phyloP scores from a whole-genome alignment of 2,113 vertebrate genomes.

The Gymnobelideus leadbeateri region DNA sequence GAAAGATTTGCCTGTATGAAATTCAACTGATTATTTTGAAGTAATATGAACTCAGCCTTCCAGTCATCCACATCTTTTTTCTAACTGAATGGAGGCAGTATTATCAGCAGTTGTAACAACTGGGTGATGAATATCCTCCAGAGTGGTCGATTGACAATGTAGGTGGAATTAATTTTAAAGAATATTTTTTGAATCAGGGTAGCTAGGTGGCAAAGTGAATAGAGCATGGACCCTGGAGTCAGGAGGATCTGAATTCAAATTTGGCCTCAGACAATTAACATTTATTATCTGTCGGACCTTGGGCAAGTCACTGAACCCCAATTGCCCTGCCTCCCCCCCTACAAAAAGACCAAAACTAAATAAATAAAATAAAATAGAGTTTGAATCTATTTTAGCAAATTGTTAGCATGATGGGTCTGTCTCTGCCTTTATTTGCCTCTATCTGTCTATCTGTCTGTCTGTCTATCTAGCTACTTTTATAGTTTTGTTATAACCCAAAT shows the following conservation, averaged over 20 bases:
- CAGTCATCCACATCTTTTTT: not conserved
- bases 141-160: not conserved
- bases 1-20: not conserved
- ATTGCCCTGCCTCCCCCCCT: too few species aligned
- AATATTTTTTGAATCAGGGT: too few species aligned
- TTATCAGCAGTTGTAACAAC: not conserved
- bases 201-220: too few species aligned
- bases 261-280: too few species aligned
- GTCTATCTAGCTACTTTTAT: not conserved
- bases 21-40: not conserved
- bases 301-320: too few species aligned
- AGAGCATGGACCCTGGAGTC: too few species aligned
- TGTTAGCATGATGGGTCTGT: not conserved
- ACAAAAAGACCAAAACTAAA: too few species aligned
- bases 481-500: not conserved
- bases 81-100: not conserved
- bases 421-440: not conserved
- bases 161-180: not conserved
- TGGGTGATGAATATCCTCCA: not conserved
- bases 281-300: too few species aligned
- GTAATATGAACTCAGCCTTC: not conserved
- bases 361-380: not conserved
- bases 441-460: not conserved
- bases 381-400: conserved; percentile 6
- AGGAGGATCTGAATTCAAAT: too few species aligned